Percentiles rank a stretch among this genome's conserved stretches.
Conservation (phyloP, 1,140 invertebrate genomes). For the Venturia canescens region DNA sequence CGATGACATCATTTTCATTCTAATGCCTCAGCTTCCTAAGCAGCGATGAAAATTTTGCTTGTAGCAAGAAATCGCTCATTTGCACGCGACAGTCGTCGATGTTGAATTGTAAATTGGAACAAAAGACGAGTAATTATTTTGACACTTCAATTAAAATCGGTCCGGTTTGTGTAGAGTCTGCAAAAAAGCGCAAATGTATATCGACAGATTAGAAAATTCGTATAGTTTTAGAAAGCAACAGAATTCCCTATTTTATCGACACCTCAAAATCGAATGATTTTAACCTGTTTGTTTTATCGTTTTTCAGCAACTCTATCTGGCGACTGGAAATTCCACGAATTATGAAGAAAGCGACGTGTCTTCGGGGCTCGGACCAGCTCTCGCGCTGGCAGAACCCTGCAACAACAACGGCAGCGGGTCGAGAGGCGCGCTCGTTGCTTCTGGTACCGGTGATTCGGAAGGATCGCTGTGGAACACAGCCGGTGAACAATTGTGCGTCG, state of each 20-base stretch:
- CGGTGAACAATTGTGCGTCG: constrained; percentile 85
- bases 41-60: too few relatives aligned
- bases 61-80: too few relatives aligned
- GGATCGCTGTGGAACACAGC: constrained; percentile 77
- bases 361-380: constrained; percentile 69
- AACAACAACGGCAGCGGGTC: constrained; percentile 66
- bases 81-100: too few relatives aligned
- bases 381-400: constrained; percentile 74
- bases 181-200: too few relatives aligned
- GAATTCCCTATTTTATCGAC: background rate
- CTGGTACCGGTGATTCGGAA: constrained; percentile 71
- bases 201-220: too few relatives aligned
- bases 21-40: too few relatives aligned
- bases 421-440: constrained; percentile 69
- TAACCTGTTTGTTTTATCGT: constrained; percentile 27
- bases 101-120: too few relatives aligned
- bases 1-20: too few relatives aligned
- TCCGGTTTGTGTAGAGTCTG: too few relatives aligned
- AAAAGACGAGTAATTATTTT: too few relatives aligned
- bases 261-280: too few relatives aligned
- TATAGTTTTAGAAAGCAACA: background rate
- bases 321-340: constrained; percentile 81
- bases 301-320: constrained; percentile 85
- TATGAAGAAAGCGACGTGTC: constrained; percentile 77
- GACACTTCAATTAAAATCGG: too few relatives aligned